A percentile compares a stretch with the other conserved stretches of the same genome.
Conservation (phyloP, 2,797 vertebrate genomes). For the Chelon auratus region DNA sequence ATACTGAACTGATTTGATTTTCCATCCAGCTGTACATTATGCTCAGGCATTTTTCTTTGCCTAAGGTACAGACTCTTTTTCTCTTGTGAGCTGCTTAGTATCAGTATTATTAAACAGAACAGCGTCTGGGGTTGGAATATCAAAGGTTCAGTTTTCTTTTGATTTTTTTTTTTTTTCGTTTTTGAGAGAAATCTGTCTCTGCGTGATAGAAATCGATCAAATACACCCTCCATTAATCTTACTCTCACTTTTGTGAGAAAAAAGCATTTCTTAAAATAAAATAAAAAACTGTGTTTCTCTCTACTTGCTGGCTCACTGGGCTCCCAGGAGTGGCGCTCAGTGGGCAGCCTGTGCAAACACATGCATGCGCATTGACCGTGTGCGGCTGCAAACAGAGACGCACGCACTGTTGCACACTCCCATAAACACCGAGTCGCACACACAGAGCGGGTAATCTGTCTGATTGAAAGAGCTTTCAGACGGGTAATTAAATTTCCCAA, state of each 20-base stretch:
- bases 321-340: conserved; percentile 55
- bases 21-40: conserved; percentile 29
- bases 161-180: conserved; percentile 53
- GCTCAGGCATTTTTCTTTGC: conserved; percentile 37
- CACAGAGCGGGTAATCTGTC: conserved; percentile 76
- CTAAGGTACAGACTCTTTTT: conserved; percentile 33
- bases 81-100: conserved; percentile 46
- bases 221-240: conserved; percentile 70
- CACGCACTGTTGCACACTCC: conserved; percentile 34
- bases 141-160: conserved; percentile 72
- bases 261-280: conserved; percentile 6
- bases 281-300: conserved; percentile 33
- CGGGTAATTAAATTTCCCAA: conserved; percentile 86
- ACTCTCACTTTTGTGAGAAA: conserved; percentile 49
- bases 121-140: conserved; percentile 60
- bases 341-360: conserved; percentile 62
- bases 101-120: conserved; percentile 67
- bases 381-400: conserved; percentile 28
- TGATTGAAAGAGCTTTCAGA: conserved; percentile 87
- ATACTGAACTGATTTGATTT: conserved; percentile 56
- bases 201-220: conserved; percentile 72
- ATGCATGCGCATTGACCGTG: conserved; percentile 44
- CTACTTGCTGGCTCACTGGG: conserved; percentile 37
- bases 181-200: conserved; percentile 63
- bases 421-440: conserved; percentile 54